phyloP scores from a whole-genome alignment of 2,888 invertebrate genomes.

The Choristoneura rosaceana region DNA sequence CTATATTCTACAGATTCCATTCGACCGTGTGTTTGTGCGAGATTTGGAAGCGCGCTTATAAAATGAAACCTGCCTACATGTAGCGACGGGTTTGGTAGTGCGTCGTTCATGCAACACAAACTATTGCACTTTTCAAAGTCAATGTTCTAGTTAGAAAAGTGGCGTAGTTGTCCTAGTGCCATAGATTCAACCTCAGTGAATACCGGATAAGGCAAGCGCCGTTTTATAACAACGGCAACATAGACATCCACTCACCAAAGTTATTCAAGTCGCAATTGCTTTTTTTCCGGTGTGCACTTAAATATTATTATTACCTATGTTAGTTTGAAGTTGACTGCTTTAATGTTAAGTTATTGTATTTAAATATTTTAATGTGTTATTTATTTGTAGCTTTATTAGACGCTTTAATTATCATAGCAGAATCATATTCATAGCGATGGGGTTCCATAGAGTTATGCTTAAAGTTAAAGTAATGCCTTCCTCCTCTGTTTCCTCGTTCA shows the following conservation, averaged over 20 bases:
- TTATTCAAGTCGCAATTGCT: constrained; percentile 34
- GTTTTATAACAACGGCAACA: constrained; percentile 9
- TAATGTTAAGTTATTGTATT: constrained; percentile 84
- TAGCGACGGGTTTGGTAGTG: constrained; percentile 83
- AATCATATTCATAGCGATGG: constrained; percentile 34
- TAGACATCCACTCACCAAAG: constrained; percentile 22
- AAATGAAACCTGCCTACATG: constrained; percentile 95
- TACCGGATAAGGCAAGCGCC: constrained; percentile 47
- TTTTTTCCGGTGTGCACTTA: constrained; percentile 55
- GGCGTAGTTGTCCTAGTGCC: constrained; percentile 73
- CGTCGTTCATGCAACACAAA: constrained; percentile 54
- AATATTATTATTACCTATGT: constrained; percentile 50
- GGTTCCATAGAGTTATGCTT: constrained; percentile 3
- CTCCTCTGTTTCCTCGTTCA: not conserved
- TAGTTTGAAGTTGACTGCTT: constrained; percentile 79
- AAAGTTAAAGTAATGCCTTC: not conserved
- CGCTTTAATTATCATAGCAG: constrained; percentile 74
- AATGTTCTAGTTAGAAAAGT: constrained; percentile 43
- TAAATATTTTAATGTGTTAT: constrained; percentile 85
- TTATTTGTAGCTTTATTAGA: constrained; percentile 83
- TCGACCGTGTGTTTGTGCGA: constrained; percentile 98
- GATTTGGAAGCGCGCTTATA: constrained; percentile 98
- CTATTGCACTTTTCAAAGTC: constrained; percentile 63
- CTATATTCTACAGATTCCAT: constrained; percentile 97
- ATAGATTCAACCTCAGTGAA: constrained; percentile 65